Base-by-base conservation (phyloP, 2,113 vertebrate species). In the Sebastes fasciatus region DNA sequence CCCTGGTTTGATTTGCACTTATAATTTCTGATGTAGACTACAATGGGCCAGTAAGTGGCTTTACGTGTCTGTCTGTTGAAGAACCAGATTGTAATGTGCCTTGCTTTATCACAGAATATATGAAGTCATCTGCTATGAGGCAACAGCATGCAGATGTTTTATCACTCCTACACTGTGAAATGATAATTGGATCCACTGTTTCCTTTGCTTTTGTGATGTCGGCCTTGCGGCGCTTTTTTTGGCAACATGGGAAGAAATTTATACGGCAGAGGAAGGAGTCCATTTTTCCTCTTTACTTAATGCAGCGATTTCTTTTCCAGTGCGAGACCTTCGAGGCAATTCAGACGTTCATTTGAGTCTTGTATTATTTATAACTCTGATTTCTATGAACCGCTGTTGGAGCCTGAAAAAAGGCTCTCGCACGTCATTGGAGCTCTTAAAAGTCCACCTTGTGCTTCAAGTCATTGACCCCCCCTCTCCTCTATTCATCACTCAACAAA, bases 341-440 rank as follows among this genome's bases (percentile, higher is more conserved):
- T 86, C 73, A 79, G 67, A 75, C 13, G 8, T 87, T 92, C 82
- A 88, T 91, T 92, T 80, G 75, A 88, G 70, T 45, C 52, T 75
- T 91, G 49, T 84, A 88, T 92, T 92, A 93, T 93, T 93, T 89
- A 91, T 90, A 89, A 84, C 62, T 57, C 65, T 80, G 77, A 92
- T 93, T 89, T 85, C 68, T n/a, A 91, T 85, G 70, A 91, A 91
- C 78, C 70, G 13, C 81, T 49, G 84, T 34, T 49, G 69, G 69
- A 75, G 86, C 79, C 58, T 90, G 67, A 45, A 86, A 75, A 83
- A 78, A 67, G 57, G 68, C 63, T 86, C 68, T 77, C 60, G 77
- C 67, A 10, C 54, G 21, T 92, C 69, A 79, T 17, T 19, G 61
- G 34, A 43, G 76, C 83, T 85, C 78, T 81, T 83, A 80, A 82